These are phyloP conservation scores for Heterodera filipjevi DNA, from an alignment of 2,888 invertebrate species.

Conservation along the genomic window DNA sequence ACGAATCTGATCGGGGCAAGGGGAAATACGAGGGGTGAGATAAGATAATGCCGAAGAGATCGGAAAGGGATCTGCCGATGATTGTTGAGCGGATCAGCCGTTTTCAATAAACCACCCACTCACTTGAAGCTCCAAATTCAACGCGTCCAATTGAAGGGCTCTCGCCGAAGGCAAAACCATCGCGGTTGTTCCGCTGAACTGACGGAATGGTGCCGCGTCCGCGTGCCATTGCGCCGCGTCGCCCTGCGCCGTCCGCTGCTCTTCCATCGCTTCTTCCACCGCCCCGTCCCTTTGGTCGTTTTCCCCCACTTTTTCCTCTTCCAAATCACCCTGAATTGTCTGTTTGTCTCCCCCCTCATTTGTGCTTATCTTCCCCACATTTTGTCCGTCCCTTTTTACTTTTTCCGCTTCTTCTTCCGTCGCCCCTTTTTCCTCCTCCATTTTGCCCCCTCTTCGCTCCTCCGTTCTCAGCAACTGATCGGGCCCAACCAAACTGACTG, in stretches of 20 bases:
- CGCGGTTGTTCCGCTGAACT: conserved; percentile 9
- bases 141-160: not conserved
- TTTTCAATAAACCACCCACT: no score
- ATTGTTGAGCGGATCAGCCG: no score
- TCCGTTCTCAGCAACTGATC: conserved; percentile 5
- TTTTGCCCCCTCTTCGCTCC: not conserved
- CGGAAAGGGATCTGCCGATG: not conserved
- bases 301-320: no score
- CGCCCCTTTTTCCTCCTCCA: not conserved
- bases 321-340: not conserved
- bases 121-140: conserved; percentile 26
- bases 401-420: not conserved
- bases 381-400: not conserved
- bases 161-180: conserved; percentile 14
- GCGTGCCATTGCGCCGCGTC: not conserved
- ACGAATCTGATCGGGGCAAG: not conserved
- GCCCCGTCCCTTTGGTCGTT: no score
- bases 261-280: not conserved
- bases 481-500: not conserved
- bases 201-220: not conserved
- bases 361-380: no score
- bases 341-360: no score
- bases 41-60: not conserved
- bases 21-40: no score
- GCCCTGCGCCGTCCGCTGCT: not conserved